Evolutionary conservation across 2,113 vertebrate species (phyloP).

Genomic region (Aix galericulata): DNA sequence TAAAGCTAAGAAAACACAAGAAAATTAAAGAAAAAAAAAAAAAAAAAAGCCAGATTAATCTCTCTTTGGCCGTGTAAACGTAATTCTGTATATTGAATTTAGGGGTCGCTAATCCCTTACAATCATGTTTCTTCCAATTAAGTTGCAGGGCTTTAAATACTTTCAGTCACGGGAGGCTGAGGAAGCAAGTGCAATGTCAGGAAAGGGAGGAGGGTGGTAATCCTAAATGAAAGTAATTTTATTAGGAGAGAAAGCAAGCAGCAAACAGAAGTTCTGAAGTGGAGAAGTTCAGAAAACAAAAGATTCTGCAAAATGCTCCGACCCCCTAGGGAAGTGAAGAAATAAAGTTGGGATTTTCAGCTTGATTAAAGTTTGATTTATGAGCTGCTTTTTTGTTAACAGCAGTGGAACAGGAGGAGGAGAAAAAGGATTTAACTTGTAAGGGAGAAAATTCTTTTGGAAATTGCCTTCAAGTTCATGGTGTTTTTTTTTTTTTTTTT

Average conservation of each 20-base stretch:
- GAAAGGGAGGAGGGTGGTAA: slow-evolving; percentile 47
- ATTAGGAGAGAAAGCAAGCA: slow-evolving; percentile 54
- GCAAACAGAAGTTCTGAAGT: slow-evolving; percentile 59
- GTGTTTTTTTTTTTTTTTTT: not conserved
- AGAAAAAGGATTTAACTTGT: slow-evolving; percentile 64
- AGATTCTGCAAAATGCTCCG: slow-evolving; percentile 59
- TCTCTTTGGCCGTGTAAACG: slow-evolving; percentile 74
- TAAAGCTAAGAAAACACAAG: slow-evolving; percentile 60
- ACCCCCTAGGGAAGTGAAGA: slow-evolving; percentile 29
- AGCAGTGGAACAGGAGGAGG: slow-evolving; percentile 53
- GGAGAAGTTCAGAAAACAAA: slow-evolving; percentile 65
- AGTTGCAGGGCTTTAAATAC: slow-evolving; percentile 72
- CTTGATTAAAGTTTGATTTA: slow-evolving; percentile 72
- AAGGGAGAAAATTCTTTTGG: slow-evolving; percentile 65
- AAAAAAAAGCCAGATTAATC: slow-evolving; percentile 68
- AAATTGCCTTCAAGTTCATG: slow-evolving; percentile 59
- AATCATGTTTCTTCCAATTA: slow-evolving; percentile 79
- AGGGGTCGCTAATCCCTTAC: slow-evolving; percentile 81
- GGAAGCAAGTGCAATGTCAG: slow-evolving; percentile 32
- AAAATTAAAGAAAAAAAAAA: slow-evolving; percentile 74
- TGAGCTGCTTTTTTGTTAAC: slow-evolving; percentile 63
- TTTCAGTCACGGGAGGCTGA: slow-evolving; percentile 57
- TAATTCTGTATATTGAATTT: slow-evolving; percentile 78
- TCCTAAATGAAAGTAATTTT: slow-evolving; percentile 73
- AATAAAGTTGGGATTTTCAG: slow-evolving; percentile 65